phyloP scores from a whole-genome alignment of 2,797 vertebrate species.

The Bucorvus abyssinicus region DNA sequence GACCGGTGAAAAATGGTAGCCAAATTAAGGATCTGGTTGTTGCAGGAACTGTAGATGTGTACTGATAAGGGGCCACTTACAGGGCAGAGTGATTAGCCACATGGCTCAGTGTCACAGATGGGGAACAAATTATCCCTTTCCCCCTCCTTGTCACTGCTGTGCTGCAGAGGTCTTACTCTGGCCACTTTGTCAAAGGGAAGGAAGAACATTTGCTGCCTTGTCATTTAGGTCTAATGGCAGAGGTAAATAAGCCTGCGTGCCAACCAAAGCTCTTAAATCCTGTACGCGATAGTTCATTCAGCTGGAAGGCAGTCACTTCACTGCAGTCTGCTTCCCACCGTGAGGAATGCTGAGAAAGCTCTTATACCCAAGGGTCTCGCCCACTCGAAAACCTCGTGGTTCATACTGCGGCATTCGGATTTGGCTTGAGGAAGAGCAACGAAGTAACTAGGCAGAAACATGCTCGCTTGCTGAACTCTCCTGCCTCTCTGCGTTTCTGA shows the following conservation, averaged over 20 bases:
- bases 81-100: neutral
- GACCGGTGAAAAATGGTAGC: neutral
- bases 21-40: neutral
- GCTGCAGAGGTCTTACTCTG: neutral
- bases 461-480: fast-evolving
- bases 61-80: neutral
- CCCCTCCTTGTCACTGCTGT: neutral
- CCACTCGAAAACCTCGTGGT: neutral
- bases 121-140: neutral
- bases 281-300: neutral
- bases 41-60: constrained; percentile 1
- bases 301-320: neutral
- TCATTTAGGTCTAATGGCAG: neutral
- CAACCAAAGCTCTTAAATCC: neutral
- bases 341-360: neutral
- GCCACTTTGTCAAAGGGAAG: neutral
- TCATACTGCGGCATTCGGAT: neutral
- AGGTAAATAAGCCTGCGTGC: neutral
- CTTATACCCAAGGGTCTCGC: neutral
- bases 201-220: neutral
- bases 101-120: neutral
- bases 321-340: neutral
- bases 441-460: neutral
- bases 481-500: neutral
- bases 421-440: neutral